Evolutionary conservation across 2,888 invertebrate genomes (phyloP).

Genomic region (Agrotis ipsilon): DNA sequence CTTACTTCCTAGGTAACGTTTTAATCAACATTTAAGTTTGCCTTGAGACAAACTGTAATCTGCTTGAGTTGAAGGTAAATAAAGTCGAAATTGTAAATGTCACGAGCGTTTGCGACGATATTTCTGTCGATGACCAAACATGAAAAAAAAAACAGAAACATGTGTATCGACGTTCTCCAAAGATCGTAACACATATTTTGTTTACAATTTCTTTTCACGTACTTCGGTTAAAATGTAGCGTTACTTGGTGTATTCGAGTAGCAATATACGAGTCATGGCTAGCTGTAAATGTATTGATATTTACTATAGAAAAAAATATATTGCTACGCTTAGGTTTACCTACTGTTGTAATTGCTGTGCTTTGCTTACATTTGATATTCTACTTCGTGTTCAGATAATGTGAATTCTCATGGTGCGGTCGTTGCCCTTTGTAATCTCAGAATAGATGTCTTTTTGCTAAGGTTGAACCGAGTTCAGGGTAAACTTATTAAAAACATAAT

Average conservation of each 20-base stretch:
- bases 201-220: slow-evolving; percentile 74
- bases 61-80: slow-evolving; percentile 45
- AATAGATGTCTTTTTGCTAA: slow-evolving; percentile 50
- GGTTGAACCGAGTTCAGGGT: slow-evolving; percentile 27
- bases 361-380: slow-evolving; percentile 47
- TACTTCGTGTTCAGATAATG: slow-evolving; percentile 33
- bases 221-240: slow-evolving; percentile 70
- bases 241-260: slow-evolving; percentile 64
- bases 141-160: too few relatives aligned
- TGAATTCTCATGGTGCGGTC: slow-evolving; percentile 62
- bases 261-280: slow-evolving; percentile 64
- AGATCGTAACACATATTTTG: slow-evolving; percentile 53
- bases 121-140: slow-evolving; percentile 65
- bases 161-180: slow-evolving; percentile 53
- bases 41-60: slow-evolving; percentile 22
- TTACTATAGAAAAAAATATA: slow-evolving; percentile 58
- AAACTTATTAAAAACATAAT: slow-evolving; percentile 60
- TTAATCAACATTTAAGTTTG: slow-evolving; percentile 31
- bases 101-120: slow-evolving; percentile 56
- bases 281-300: slow-evolving; percentile 66
- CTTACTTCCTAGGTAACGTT: slow-evolving; percentile 31
- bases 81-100: slow-evolving; percentile 64
- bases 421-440: slow-evolving; percentile 48
- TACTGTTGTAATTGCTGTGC: slow-evolving; percentile 50
- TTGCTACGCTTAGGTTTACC: slow-evolving; percentile 34